A percentile compares a stretch with the other conserved stretches of the same genome.
Conservation (phyloP, 1,140 invertebrate species). For the Musca vetustissima region DNA sequence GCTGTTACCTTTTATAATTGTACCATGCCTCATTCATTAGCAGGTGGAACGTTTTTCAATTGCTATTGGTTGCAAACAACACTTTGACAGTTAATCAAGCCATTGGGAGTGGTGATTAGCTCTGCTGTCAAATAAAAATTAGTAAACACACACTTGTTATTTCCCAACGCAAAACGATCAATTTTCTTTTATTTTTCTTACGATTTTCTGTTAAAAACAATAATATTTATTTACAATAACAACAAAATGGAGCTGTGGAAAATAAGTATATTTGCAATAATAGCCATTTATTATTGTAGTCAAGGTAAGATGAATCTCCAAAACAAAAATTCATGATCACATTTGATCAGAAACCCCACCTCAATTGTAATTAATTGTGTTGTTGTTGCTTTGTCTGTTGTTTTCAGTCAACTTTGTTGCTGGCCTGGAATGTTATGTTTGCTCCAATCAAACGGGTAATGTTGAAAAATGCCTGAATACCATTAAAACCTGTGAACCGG, state of each 20-base stretch:
- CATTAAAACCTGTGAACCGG: conserved; percentile 85
- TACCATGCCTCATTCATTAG: no score
- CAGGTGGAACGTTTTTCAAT: no score
- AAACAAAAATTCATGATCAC: no score
- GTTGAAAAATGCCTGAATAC: conserved; percentile 91
- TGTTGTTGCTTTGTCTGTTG: conserved; percentile 7
- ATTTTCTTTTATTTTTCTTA: not conserved
- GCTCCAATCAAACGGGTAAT: conserved; percentile 89
- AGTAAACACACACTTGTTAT: conserved; percentile 7
- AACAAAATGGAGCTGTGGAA: conserved; percentile 32
- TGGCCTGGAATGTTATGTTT: conserved; percentile 92
- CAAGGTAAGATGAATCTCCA: conserved; percentile 15
- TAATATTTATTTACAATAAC: not conserved
- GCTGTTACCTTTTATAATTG: no score
- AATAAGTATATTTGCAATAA: conserved; percentile 9
- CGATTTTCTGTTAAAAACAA: not conserved
- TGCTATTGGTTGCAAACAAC: no score
- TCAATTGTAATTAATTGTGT: conserved; percentile 31
- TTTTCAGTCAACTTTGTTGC: conserved; percentile 58
- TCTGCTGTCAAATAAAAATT: conserved; percentile 24
- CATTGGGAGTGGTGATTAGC: no score
- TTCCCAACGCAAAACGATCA: no score
- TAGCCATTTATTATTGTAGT: conserved; percentile 27
- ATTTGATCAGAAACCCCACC: not conserved
- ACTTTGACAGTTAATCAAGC: no score